These are phyloP conservation scores for Tonatia bakeri DNA, from an alignment of 2,113 vertebrate genomes.

Conservation along the genomic window DNA sequence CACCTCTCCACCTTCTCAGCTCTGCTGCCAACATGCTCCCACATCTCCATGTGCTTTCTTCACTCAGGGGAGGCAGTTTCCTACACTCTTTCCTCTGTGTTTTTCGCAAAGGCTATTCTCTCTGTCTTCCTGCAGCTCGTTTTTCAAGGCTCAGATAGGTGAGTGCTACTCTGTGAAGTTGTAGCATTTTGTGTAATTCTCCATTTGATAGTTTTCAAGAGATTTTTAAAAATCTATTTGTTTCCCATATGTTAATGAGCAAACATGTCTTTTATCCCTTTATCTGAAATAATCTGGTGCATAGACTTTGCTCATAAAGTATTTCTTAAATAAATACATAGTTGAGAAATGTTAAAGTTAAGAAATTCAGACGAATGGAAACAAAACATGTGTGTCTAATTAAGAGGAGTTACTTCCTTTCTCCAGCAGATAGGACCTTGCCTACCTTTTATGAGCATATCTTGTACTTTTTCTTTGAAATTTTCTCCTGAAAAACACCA, in stretches of 20 bases:
- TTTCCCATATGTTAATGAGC: not conserved
- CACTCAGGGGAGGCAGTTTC: not conserved
- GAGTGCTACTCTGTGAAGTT: not conserved
- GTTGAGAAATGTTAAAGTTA: not conserved
- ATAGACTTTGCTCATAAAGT: not conserved
- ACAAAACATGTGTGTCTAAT: not conserved
- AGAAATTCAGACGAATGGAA: not conserved
- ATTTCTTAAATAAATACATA: not conserved
- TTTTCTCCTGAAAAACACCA: not conserved
- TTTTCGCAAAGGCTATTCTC: not conserved
- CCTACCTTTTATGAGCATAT: not conserved
- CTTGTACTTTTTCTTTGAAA: slow-evolving; percentile 35
- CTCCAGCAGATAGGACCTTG: not conserved
- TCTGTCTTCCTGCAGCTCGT: not conserved
- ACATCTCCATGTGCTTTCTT: not conserved
- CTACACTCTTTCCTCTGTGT: not conserved
- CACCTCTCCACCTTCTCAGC: not conserved
- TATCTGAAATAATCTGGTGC: not conserved
- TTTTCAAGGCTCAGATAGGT: not conserved
- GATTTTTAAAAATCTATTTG: not conserved
- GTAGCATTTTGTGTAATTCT: not conserved
- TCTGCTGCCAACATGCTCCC: not conserved
- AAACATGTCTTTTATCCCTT: not conserved
- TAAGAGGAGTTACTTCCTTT: not conserved
- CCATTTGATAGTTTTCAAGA: not conserved